Evolutionary conservation across 2,888 invertebrate genomes (phyloP), one percentile per base, ranked within the genome.

Genomic region (Drosophila kanekoi): DNA sequence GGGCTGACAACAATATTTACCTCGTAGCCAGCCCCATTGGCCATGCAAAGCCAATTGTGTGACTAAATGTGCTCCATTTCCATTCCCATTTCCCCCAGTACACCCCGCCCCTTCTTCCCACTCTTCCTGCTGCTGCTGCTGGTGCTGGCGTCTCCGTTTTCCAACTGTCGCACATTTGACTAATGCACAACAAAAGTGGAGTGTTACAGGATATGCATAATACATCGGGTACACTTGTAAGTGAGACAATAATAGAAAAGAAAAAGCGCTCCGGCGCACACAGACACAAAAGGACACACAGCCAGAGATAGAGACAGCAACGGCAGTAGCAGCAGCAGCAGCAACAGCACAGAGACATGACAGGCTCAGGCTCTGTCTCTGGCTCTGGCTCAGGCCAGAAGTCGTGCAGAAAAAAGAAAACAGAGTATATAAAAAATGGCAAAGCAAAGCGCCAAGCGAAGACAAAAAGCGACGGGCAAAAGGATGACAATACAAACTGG

Each of bases 181-280:
- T 89, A 88, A 88, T 89, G 87, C 89, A 85, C 85, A 89, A 79
- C 85, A 87, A 89, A 89, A 89, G 85, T 81, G 87, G 85, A 86
- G 86, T 89, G 90, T 85, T 83, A 89, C 88, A 89, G 88, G 90
- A 89, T 87, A 88, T 89, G 86, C 90, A 88, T 89, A 88, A 88
- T 85, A 83, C 86, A 87, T 90, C 77, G 77, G 81, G 82, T 89
- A 87, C 89, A 88, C 84, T 84, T 89, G 89, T 87, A 84, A 84
- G 84, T 88, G 83, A 84, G 83, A 88, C 83, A 86, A 84, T 84
- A 84, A 88, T 84, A 84, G 83, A 88, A 88, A 88, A 88, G 86
- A 84, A 84, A 88, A 72, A 86, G 81, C 69, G 85, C 79, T 81
- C 65, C 67, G 63, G 52, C 59, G 63, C 72, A 64, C 69, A 69